These are phyloP conservation scores for Danio jaintianensis DNA, from an alignment of 2,797 vertebrate genomes.

Conservation along the genomic window DNA sequence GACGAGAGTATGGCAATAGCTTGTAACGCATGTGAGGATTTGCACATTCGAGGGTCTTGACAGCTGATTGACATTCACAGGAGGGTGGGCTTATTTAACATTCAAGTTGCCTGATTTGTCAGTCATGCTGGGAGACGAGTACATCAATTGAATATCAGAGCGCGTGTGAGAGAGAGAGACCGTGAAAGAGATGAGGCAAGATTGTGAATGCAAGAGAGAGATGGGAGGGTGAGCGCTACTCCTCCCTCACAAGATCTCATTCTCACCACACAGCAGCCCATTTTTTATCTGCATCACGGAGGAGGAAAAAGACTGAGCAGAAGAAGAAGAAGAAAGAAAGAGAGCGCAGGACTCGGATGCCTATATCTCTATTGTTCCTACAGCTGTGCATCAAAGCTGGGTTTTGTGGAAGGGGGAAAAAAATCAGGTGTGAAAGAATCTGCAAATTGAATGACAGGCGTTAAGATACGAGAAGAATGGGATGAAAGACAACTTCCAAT, in stretches of 20 bases:
- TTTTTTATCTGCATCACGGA: slow-evolving; percentile 58
- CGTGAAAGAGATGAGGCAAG: slow-evolving; percentile 32
- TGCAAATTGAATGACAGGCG: background rate
- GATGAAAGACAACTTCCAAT: slow-evolving; percentile 27
- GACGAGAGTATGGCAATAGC: background rate
- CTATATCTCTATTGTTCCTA: slow-evolving; percentile 16
- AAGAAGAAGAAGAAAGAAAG: slow-evolving; percentile 16
- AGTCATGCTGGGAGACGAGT: slow-evolving; percentile 70
- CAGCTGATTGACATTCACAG: slow-evolving; percentile 69
- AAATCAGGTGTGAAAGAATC: slow-evolving; percentile 18
- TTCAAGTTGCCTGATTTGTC: slow-evolving; percentile 66
- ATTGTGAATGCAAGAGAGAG: slow-evolving; percentile 40
- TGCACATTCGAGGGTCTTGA: slow-evolving; percentile 20
- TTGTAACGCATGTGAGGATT: slow-evolving; percentile 20
- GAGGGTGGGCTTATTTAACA: slow-evolving; percentile 59
- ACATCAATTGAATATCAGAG: slow-evolving; percentile 71
- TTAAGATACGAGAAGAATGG: slow-evolving; percentile 3
- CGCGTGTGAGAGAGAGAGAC: slow-evolving; percentile 22
- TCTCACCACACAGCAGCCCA: slow-evolving; percentile 58
- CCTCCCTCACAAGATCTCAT: slow-evolving; percentile 61
- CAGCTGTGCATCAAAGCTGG: slow-evolving; percentile 16
- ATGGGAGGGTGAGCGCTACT: slow-evolving; percentile 57
- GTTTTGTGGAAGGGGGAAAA: background rate
- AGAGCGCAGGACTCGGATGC: slow-evolving; percentile 12
- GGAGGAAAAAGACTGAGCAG: slow-evolving; percentile 23